Evolutionary conservation across 1,140 invertebrate genomes (phyloP).

Genomic region (Triops cancriformis): DNA sequence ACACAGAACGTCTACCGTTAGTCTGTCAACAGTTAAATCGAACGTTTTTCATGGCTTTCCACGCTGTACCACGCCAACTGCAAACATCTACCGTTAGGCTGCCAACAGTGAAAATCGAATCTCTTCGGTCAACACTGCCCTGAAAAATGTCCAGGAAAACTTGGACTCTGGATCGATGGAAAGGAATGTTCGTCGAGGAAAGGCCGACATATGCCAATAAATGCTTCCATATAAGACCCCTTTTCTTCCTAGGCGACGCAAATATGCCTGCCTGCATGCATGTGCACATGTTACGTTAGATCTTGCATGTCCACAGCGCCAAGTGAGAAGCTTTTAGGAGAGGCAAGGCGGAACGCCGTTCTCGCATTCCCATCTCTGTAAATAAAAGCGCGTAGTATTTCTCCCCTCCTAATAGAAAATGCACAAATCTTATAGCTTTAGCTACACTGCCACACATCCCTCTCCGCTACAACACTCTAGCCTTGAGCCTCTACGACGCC

Average conservation of each 20-base stretch:
- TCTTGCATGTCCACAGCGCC: background rate
- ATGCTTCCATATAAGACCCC: constrained; percentile 1
- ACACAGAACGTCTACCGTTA: too few species aligned
- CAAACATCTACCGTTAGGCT: too few species aligned
- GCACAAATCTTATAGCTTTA: background rate
- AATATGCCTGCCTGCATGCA: background rate
- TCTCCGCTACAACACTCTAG: background rate
- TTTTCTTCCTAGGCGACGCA: background rate
- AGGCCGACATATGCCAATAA: background rate
- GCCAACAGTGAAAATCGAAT: too few species aligned
- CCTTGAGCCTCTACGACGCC: constrained; percentile 1
- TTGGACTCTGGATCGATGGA: background rate
- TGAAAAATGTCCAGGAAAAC: background rate
- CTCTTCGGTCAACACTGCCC: background rate
- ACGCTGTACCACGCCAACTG: too few species aligned
- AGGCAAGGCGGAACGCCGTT: background rate
- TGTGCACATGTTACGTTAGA: constrained; percentile 1
- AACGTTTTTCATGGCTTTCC: too few species aligned
- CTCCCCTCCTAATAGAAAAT: background rate
- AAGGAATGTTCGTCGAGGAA: background rate
- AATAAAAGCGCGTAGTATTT: background rate
- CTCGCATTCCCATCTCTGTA: background rate
- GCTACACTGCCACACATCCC: background rate
- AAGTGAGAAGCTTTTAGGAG: background rate
- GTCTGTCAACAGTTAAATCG: too few species aligned